Base-by-base conservation (phyloP, 2,113 vertebrate species). In the Leuciscus idus region DNA sequence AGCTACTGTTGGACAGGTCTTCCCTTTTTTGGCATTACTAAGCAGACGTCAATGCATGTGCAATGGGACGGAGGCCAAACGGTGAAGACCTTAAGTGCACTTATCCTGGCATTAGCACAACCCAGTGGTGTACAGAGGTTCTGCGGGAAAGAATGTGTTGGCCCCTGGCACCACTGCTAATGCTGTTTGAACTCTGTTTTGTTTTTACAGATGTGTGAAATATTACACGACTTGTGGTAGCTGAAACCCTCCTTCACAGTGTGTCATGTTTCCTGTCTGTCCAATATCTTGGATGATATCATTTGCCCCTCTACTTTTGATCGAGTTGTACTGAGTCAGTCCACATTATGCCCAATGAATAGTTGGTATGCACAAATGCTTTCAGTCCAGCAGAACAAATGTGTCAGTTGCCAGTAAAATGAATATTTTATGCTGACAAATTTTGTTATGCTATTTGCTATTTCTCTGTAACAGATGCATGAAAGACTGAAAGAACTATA, bases 171-270 rank as follows among this genome's bases (percentile, higher is more conserved):
- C 28, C 86, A 83, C 68, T 33, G 88, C 87, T 91, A 89, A 87
- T 91, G 90, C 89, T 89, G 91, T 90, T 87, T 94, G 94, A 94
- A 92, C 92, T 92, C 86, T 84, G 87, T 91, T 93, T 88, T 95
- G 92, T 95, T 95, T 94, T 91, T 91, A 94, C 94, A 94, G 93
- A 94, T 94, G 93, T 94, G 91, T 89, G 85, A 93, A 92, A 90
- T 91, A 91, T 93, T 90, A 90, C 86, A 90, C 86, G 88, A 89
- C 88, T 85, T 84, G 85, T 84, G 83, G 87, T 90, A 88, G 88
- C 82, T 61, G 73, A 70, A 48, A 26, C 50, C 83, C 77, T 62
- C 48, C 61, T 23, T 80, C 77, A 75, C 73, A 33, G 6, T n/a
- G 33, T 61, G 76, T 9, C 36, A 19, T 68, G 79, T 66, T 64